Conservation (phyloP, 2,113 vertebrate genomes). For the Perca flavescens region DNA sequence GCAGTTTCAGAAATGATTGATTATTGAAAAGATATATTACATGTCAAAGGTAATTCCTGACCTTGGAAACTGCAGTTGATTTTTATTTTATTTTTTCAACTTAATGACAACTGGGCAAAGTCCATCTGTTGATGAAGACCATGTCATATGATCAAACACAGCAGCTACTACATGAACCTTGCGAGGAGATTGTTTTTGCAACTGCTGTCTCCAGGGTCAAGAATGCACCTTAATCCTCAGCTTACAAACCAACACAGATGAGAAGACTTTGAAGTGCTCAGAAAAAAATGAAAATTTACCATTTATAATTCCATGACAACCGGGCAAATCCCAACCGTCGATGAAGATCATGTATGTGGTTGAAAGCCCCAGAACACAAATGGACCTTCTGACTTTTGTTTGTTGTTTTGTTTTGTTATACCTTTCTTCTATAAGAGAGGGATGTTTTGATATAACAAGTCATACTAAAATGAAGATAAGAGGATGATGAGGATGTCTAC, state of each 20-base stretch:
- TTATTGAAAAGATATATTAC: neutral
- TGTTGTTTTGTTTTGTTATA: too few species aligned
- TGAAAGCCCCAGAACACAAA: neutral
- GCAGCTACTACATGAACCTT: neutral
- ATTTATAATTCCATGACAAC: neutral
- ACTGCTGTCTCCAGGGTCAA: neutral
- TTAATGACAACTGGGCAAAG: neutral
- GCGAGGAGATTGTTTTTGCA: neutral
- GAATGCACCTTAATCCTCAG: neutral
- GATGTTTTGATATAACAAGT: neutral
- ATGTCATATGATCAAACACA: conserved; percentile 6
- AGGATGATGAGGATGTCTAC: neutral
- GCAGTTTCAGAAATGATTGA: neutral
- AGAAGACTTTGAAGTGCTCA: neutral
- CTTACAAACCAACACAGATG: neutral
- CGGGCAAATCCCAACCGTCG: too few species aligned
- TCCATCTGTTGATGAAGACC: conserved; percentile 1
- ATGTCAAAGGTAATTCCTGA: conserved; percentile 13
- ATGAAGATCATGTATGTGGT: too few species aligned
- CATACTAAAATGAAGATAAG: neutral
- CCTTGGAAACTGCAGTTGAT: neutral
- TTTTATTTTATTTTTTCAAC: neutral
- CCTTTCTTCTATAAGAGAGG: neutral
- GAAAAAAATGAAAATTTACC: neutral
- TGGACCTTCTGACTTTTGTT: too few species aligned